phyloP scores from a whole-genome alignment of 2,113 vertebrate species.

The Aegypius monachus region DNA sequence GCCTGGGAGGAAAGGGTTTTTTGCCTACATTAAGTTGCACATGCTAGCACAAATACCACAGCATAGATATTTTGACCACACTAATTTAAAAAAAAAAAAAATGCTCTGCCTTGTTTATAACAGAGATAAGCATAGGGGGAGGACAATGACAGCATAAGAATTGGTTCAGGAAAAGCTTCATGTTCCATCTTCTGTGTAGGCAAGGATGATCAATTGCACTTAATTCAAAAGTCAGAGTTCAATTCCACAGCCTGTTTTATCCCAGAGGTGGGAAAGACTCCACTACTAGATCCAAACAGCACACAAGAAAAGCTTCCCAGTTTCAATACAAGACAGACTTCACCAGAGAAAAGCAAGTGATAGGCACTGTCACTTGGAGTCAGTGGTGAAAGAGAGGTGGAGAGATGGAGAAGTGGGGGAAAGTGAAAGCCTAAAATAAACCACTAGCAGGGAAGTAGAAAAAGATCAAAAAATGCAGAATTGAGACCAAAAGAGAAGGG shows the following conservation, averaged over 20 bases:
- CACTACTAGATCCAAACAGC: neutral
- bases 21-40: neutral
- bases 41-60: neutral
- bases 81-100: neutral
- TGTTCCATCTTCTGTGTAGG: neutral
- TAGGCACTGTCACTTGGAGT: neutral
- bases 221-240: neutral
- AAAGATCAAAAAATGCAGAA: neutral
- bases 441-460: neutral
- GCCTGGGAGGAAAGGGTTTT: neutral
- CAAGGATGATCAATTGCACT: neutral
- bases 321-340: neutral
- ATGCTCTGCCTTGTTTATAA: neutral
- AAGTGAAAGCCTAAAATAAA: neutral
- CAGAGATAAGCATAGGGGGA: neutral
- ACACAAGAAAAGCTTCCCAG: neutral
- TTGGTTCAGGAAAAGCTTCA: neutral
- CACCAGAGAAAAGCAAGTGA: neutral
- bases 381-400: neutral
- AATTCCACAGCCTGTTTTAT: neutral
- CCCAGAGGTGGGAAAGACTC: neutral
- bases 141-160: neutral
- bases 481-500: neutral
- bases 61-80: neutral
- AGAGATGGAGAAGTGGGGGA: neutral